Evolutionary conservation across 2,113 vertebrate species (phyloP), one percentile per base, ranked within the genome.

Genomic region (Anser brachyrhynchus): DNA sequence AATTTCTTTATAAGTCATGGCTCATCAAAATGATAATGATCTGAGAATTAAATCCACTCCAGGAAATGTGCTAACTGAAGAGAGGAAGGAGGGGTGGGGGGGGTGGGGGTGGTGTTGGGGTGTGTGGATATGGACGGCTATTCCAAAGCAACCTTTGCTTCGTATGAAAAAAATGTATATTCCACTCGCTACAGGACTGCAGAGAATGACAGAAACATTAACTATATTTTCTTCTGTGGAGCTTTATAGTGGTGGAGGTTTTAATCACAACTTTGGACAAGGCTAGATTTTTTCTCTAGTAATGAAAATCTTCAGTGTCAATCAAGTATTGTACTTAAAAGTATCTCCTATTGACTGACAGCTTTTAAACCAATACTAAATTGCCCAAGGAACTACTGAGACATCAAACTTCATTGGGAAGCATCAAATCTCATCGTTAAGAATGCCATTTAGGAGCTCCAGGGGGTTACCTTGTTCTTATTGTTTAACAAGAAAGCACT

Each of bases 401-500:
- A 86, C 89, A 96, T 84, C 87, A 90, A 81, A 96, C 28, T 81
- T 96, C 57, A 44, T 35, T 84, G 76, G 82, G 81, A 91, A 44
- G 39, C 84, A 95, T 74, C 89, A 87, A 82, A 73, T 83, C 87
- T 96, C 74, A 75, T 67, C 1, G 0, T 92, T 76, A 93, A 90
- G 66, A 84, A 88, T 84, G 84, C 33, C 62, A 74, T 77, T 89
- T 92, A 91, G 66, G 67, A 95, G 44, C 65, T 94, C 44, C 76
- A 74, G 85, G 93, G 78, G 61, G 11, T 51, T 94, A 44, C 3
- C 22, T 59, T 93, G 58, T 49, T 95, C 84, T 96, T 71, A 39
- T 57, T 89, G 28, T 91, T 97, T 97, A 95, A 97, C 78, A 96
- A 93, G 92, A 84, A 93, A 95, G 26, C n/a, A 66, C 59, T 91